Conservation (phyloP, 2,113 vertebrate species). For the Chloropsis cyanopogon region DNA sequence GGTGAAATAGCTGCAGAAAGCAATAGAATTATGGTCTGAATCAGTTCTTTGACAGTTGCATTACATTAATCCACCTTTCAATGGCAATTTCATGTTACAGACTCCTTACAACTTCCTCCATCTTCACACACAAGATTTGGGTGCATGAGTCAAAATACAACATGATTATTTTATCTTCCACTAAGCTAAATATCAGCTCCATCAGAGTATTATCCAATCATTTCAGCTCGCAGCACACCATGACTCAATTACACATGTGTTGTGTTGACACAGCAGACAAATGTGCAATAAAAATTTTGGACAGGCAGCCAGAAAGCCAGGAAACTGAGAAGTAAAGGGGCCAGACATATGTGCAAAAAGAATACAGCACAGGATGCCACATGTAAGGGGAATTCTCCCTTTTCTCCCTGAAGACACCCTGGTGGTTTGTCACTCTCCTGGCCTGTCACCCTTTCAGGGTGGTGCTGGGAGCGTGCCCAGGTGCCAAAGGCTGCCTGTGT, state of each 20-base stretch:
- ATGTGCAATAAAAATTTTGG: neutral
- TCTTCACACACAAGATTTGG: neutral
- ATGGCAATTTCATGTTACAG: neutral
- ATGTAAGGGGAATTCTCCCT: neutral
- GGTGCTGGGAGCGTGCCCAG: too few relatives aligned
- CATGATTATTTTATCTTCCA: neutral
- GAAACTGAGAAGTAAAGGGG: neutral
- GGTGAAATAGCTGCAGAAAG: neutral
- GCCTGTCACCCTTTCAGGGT: too few relatives aligned
- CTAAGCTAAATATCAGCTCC: neutral
- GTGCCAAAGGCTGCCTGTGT: rapidly evolving
- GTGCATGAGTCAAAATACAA: neutral
- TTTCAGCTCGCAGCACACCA: neutral
- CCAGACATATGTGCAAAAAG: neutral
- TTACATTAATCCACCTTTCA: neutral
- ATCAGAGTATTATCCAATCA: neutral
- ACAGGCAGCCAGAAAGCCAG: neutral
- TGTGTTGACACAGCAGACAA: neutral
- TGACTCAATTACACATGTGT: neutral
- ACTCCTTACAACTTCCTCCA: neutral
- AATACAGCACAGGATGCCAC: neutral
- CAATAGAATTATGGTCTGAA: neutral
- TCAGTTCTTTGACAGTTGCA: neutral
- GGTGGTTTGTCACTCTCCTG: neutral
- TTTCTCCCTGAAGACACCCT: neutral